Base-by-base conservation (phyloP, 2,797 vertebrate species). In the Liparis tanakae region DNA sequence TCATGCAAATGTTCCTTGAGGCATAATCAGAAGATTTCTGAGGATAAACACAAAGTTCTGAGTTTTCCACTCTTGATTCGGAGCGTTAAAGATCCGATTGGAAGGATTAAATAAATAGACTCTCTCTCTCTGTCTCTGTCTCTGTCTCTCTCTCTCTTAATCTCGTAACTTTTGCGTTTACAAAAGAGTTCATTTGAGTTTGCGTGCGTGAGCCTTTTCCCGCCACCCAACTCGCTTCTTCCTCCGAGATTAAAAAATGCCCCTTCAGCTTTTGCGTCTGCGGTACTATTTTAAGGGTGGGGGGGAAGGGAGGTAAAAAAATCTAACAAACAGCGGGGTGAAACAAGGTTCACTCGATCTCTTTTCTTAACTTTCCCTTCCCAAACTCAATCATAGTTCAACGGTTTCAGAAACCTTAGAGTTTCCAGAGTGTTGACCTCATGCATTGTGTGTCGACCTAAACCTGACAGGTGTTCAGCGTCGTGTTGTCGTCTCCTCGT, bases 201-300 rank as follows among this genome's bases (percentile, higher is more conserved):
- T 51, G 37, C 20, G 25, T 7, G 70, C 55, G 8, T 0, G 8
- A 30, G 25, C 22, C 50, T 62, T 18, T n/a, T 17, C 14, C 17
- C 1, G 46, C 37, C 13, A 62, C 60, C 60, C 44, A 37, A 22
- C 62, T 44, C 67, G 22, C 46, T 30, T 39, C 44, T 60, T n/a
- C 44, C 41, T 15, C 53, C 46, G 43, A 56, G 44, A 67, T 66
- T 63, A 37, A 63, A 74, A 71, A 18, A 15, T 43, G 20, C 17
- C 60, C 62, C 58, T 55, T 77, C 10, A 51, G 46, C 61, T 76
- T 63, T 70, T 39, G 22, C 15, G 18, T 61, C 59, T 65, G 7
- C 60, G 60, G 50, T 50, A 18, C 17, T 55, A 17, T 59, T 56
- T 25, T 34, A 79, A 50, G 2, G 36, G 25, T 30, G 25, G 25